Conservation (phyloP, 1,140 invertebrate genomes). For the Diachasma alloeum region DNA sequence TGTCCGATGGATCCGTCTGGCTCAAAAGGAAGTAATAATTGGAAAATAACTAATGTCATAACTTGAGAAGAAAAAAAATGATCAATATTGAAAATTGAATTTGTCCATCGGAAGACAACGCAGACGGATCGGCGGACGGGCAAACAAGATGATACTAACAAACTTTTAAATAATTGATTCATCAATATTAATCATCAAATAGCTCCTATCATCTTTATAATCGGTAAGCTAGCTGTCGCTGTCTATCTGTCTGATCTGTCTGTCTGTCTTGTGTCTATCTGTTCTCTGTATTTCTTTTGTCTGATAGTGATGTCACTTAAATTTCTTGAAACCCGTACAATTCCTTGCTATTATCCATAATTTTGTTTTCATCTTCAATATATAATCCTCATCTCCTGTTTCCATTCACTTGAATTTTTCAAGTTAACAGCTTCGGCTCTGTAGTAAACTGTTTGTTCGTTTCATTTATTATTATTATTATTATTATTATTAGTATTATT, state of each 20-base stretch:
- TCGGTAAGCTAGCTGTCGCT: conserved; percentile 55
- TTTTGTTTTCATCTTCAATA: neutral
- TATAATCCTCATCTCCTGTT: neutral
- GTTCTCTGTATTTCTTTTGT: conserved; percentile 28
- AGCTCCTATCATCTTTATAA: conserved; percentile 46
- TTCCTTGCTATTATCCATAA: neutral
- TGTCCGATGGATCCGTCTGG: neutral
- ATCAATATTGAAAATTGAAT: no score
- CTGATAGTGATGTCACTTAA: conserved; percentile 14
- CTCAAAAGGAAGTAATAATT: neutral
- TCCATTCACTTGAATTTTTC: neutral
- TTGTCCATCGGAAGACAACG: neutral
- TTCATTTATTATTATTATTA: no score
- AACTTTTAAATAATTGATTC: conserved; percentile 26
- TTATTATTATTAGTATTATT: no score
- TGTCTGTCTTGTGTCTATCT: conserved; percentile 48
- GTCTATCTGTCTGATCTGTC: conserved; percentile 42
- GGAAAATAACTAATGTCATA: neutral
- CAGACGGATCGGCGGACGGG: conserved; percentile 33
- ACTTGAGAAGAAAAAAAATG: neutral
- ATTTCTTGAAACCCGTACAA: neutral
- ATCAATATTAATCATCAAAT: neutral
- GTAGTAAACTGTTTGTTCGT: neutral
- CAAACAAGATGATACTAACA: neutral
- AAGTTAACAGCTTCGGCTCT: neutral